Evolutionary conservation across 2,888 invertebrate species (phyloP).

Genomic region (Agrotis ipsilon): DNA sequence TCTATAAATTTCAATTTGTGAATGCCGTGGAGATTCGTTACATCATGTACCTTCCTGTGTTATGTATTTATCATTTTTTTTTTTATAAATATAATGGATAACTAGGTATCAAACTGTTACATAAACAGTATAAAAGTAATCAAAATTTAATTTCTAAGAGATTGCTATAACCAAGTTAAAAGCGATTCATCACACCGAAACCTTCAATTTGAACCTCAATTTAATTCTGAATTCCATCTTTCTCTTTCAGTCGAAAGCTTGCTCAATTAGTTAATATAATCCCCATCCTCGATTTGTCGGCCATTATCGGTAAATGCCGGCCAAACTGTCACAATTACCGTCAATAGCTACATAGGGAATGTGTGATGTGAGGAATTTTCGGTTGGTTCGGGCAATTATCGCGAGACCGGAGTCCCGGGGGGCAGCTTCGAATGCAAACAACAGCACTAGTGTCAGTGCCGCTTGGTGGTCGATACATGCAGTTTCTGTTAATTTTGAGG

Average conservation of each 20-base stretch:
- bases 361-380: conserved; percentile 60
- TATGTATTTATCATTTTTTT: conserved; percentile 1
- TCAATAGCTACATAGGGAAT: conserved; percentile 66
- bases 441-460: conserved; percentile 47
- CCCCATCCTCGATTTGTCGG: conserved; percentile 49
- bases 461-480: conserved; percentile 20
- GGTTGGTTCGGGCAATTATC: conserved; percentile 61
- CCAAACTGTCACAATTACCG: conserved; percentile 64
- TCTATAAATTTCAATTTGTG: conserved; percentile 40
- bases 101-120: too few species aligned
- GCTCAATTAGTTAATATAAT: conserved; percentile 59
- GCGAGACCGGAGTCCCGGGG: conserved; percentile 47
- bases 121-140: neutral
- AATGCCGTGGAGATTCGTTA: conserved; percentile 3
- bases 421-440: conserved; percentile 55
- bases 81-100: neutral
- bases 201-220: conserved; percentile 25
- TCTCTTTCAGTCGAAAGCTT: conserved; percentile 44
- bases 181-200: conserved; percentile 8
- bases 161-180: conserved; percentile 6
- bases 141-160: neutral
- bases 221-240: conserved; percentile 40
- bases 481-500: conserved; percentile 7
- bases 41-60: neutral
- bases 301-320: conserved; percentile 58